phyloP scores from a whole-genome alignment of 2,113 vertebrate genomes.

The Thunnus thynnus region DNA sequence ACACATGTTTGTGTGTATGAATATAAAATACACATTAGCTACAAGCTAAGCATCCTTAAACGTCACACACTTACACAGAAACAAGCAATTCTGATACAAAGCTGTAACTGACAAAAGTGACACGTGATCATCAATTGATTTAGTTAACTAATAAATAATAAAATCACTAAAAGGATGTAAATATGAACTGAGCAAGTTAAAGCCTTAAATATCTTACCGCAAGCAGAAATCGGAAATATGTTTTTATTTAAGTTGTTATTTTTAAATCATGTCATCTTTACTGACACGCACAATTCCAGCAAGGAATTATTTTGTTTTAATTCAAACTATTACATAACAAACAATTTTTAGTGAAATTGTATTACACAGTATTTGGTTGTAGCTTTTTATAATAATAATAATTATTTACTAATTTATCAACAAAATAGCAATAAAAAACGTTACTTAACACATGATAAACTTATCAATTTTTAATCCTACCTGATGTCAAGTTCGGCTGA shows the following conservation, averaged over 20 bases:
- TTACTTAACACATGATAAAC: not conserved
- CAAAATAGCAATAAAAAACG: not conserved
- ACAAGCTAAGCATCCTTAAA: not conserved
- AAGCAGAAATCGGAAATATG: not conserved
- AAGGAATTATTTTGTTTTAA: not conserved
- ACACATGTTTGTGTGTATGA: not conserved
- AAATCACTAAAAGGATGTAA: not conserved
- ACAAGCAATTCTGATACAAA: slow-evolving; percentile 7
- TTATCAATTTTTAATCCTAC: slow-evolving; percentile 32
- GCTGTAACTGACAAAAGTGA: not conserved
- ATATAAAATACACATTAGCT: not conserved
- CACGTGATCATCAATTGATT: not conserved
- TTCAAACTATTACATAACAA: not conserved
- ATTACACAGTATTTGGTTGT: not conserved
- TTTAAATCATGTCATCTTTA: not conserved
- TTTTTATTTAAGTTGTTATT: not conserved
- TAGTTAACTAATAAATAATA: not conserved
- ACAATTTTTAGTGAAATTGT: not conserved
- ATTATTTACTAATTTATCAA: too few species aligned
- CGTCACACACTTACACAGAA: not conserved
- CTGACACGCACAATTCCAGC: not conserved
- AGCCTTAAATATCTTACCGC: not conserved
- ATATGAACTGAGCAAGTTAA: too few species aligned
- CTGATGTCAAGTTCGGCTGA: slow-evolving; percentile 47
- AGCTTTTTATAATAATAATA: not conserved